phyloP scores from a whole-genome alignment of 2,797 vertebrate species.

The Coranthus polyacanthus region DNA sequence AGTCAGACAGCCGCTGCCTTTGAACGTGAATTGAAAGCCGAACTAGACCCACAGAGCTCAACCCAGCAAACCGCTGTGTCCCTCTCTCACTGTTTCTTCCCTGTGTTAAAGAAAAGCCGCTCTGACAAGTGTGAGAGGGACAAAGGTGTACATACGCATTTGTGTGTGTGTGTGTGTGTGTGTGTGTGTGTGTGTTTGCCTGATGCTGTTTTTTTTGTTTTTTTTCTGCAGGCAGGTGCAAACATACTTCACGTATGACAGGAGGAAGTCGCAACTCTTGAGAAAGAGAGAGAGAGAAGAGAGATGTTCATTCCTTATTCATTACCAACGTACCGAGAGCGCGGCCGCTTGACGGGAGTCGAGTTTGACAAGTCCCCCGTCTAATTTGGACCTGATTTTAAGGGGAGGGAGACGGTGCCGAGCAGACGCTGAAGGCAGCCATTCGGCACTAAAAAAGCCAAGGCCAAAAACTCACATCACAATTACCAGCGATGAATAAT shows the following conservation, averaged over 20 bases:
- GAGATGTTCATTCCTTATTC: conserved; percentile 62
- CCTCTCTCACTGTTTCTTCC: conserved; percentile 33
- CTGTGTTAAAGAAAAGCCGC: conserved; percentile 28
- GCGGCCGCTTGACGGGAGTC: conserved; percentile 39
- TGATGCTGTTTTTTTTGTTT: neutral
- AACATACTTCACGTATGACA: conserved; percentile 6
- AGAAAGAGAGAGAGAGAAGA: neutral
- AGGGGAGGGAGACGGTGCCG: neutral
- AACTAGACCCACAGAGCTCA: conserved; percentile 48
- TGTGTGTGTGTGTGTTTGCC: too few relatives aligned
- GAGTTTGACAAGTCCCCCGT: conserved; percentile 39
- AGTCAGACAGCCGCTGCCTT: conserved; percentile 64
- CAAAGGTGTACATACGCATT: conserved; percentile 33
- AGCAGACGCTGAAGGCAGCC: conserved; percentile 33
- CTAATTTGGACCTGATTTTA: conserved; percentile 39
- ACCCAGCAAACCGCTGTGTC: conserved; percentile 32
- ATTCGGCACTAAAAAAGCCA: conserved; percentile 43
- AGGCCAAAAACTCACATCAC: conserved; percentile 49
- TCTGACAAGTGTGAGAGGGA: conserved; percentile 37
- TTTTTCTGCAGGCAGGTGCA: conserved; percentile 22
- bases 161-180: too few relatives aligned
- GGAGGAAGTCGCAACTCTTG: conserved; percentile 1
- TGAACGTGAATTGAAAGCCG: conserved; percentile 67
- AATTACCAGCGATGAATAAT: conserved; percentile 71
- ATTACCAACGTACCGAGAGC: conserved; percentile 17